Base-by-base conservation (phyloP, 2,113 vertebrate genomes). In the Microcebus tavaratra region DNA sequence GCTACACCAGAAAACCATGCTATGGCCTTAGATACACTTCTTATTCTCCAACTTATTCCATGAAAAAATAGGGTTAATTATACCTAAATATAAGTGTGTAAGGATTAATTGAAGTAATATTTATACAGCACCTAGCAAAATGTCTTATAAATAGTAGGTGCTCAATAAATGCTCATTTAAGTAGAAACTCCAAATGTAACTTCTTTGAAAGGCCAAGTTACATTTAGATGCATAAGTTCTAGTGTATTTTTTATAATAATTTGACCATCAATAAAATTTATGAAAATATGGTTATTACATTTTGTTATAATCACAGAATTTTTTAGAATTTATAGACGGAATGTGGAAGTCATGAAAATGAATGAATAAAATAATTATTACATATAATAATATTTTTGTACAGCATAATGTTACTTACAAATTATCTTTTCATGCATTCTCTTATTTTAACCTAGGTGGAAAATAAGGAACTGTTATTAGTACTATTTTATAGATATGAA, bases 51-150 rank as follows among this genome's bases (percentile, higher is more conserved):
- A 20, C 83, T 91, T 88, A 23, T 91, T 94, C 14, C 87, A 90
- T 79, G 31, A 5, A 72, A 83, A 83, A 87, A 48, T 57, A 36
- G 0, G 20, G 4, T 29, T 82, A 65, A 92, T 50, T 31, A 72
- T 94, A 91, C 10, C n/a, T 53, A 57, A 29, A 25, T 7, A 6
- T 85, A 93, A 91, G 10, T 67, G 7, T 42, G 6, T 84, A 80
- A 94, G 81, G 31, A 48, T 84, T 90, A 72, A 82, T 29, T 87
- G 36, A 89, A 73, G 2, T 59, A n/a, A 39, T 89, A 95, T 93
- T 90, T 75, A 76, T n/a, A 80, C 68, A 93, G 63, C 75, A 31
- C 3, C 14, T 61, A 55, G 23, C 5, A 82, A 86, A 90, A 90
- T 93, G 31, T 55, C 55, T 86, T 72, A 55, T 39, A 93, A 83